phyloP scores from a whole-genome alignment of 2,888 invertebrate genomes.

The Venustoraphidia nigricollis region DNA sequence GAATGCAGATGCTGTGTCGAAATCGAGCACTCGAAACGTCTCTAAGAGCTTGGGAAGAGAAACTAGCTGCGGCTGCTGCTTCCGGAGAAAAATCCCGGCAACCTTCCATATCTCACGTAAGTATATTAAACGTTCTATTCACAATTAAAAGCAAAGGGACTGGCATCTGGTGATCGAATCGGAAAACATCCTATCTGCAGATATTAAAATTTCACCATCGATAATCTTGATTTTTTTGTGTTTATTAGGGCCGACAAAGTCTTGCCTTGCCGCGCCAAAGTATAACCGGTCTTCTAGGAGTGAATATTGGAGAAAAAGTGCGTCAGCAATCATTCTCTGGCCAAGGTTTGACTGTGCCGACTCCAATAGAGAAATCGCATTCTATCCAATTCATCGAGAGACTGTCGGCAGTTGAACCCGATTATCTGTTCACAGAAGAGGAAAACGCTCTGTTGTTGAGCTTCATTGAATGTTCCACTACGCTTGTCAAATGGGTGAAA shows the following conservation, averaged over 20 bases:
- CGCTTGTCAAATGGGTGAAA: conserved; percentile 73
- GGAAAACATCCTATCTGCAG: no score
- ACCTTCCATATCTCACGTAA: conserved; percentile 19
- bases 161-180: no score
- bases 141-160: no score
- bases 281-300: conserved; percentile 26
- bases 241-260: conserved; percentile 18
- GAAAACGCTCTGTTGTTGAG: conserved; percentile 57
- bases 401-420: conserved; percentile 21
- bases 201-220: no score
- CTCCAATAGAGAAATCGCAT: conserved; percentile 8
- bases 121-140: no score
- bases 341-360: conserved; percentile 18
- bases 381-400: conserved; percentile 8
- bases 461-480: conserved; percentile 70
- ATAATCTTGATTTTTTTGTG: no score
- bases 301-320: conserved; percentile 24
- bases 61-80: conserved; percentile 41
- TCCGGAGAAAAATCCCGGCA: conserved; percentile 28
- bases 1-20: conserved; percentile 90
- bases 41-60: conserved; percentile 75
- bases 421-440: conserved; percentile 37
- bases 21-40: conserved; percentile 84
- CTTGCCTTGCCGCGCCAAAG: conserved; percentile 23
- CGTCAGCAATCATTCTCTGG: conserved; percentile 29